Evolutionary conservation across 2,797 vertebrate species (phyloP).

Genomic region (Staurois parvus): DNA sequence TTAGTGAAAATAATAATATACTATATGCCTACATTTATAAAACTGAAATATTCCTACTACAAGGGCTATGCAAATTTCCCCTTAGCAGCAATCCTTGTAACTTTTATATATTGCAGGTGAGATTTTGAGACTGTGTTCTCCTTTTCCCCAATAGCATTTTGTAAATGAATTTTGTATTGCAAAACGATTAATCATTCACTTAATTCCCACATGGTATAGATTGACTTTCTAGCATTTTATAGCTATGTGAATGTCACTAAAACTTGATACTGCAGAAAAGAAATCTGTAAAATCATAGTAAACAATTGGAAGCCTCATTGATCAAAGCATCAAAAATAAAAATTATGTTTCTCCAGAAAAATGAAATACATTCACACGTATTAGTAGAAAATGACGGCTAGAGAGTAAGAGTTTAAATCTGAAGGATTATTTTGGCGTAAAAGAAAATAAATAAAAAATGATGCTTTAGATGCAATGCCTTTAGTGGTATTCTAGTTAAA

Average conservation of each 20-base stretch:
- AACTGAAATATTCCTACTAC: not conserved
- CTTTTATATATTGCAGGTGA: slow-evolving; percentile 2
- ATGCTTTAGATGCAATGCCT: too few species aligned
- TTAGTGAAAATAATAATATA: not conserved
- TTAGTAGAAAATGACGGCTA: not conserved
- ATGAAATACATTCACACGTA: too few species aligned
- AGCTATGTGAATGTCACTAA: slow-evolving; percentile 31
- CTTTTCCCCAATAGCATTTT: slow-evolving; percentile 14
- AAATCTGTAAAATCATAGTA: slow-evolving; percentile 33
- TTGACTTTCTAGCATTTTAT: slow-evolving; percentile 15
- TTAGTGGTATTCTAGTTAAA: too few species aligned
- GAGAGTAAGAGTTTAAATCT: not conserved
- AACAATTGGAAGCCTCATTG: not conserved
- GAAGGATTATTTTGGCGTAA: too few species aligned
- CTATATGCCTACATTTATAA: not conserved
- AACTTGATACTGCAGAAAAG: slow-evolving; percentile 38
- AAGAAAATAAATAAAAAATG: too few species aligned
- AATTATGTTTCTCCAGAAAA: too few species aligned
- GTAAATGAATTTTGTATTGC: slow-evolving; percentile 21
- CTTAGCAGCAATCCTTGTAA: not conserved
- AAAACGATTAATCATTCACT: slow-evolving; percentile 46
- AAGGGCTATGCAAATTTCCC: not conserved
- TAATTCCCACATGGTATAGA: slow-evolving; percentile 47
- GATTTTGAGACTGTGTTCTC: not conserved
- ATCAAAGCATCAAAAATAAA: not conserved